Base-by-base conservation (phyloP, 2,113 vertebrate species). In the Mormyrus lacerda region DNA sequence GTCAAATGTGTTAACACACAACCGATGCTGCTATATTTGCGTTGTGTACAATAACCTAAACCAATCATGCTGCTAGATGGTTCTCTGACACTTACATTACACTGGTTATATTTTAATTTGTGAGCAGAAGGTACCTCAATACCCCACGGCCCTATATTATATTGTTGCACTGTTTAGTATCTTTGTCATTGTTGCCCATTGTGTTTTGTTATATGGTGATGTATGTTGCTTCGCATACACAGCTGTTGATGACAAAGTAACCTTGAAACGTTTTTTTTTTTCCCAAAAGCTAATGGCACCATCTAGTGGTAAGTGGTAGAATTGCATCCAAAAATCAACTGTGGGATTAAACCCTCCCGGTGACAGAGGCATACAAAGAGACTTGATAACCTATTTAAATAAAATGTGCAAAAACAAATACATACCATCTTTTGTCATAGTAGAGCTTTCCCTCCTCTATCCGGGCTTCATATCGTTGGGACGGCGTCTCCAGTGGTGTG, bases 401-500 rank as follows among this genome's bases (percentile, higher is more conserved):
- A 45, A 45, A 47, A 83, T 47, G 47, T 11, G 19, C 76, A 83
- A 45, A 19, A 83, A 51, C 4, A 51, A 5, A 1, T 3, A 90
- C 93, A 89, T 92, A 99, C 98, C 98, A 99, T 98, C 98, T 96
- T 92, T 99, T 99, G 92, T 99, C 98, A 44, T 99, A 99, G 94
- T 99, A 99, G 35, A 99, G 96, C 90, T 99, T 99, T 21, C 98
- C 98, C 3, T 99, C 98, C 93, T 99, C 98, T 93, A 99, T 99
- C 89, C 98, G 97, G 45, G 98, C 98, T 89, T 99, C 98, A 44
- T 97, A 99, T 0, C 98, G 96, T 94, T 98, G 98, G 0, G 96
- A 95, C 0, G 97, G 98, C 90, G 93, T 97, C 93, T 99, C 98
- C 87, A 97, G 93, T 17, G 97, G 98, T 1, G 97, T 94, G 0